These are phyloP conservation scores for Haliclystus octoradiatus DNA, from an alignment of 30 jellyfish, hydroid and myxozoan species.

Conservation along the genomic window DNA sequence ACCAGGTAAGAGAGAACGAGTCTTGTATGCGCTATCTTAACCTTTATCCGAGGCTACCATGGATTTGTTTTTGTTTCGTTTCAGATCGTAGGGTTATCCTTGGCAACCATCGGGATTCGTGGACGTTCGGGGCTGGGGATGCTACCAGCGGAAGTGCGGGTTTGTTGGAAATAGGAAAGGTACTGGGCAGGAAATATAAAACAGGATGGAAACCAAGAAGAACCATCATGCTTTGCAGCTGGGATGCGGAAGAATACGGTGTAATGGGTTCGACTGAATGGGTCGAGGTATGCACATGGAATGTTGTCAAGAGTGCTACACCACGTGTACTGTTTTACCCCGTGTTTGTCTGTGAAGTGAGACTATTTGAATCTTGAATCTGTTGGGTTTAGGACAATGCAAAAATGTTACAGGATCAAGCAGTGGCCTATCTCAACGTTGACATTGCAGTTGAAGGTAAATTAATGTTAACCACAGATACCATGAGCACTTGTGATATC, in stretches of 20 bases:
- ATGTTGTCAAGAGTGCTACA: not conserved
- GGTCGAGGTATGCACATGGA: not conserved
- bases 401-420: slow-evolving; percentile 46
- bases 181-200: slow-evolving; percentile 41
- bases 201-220: slow-evolving; percentile 43
- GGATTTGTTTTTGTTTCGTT: not conserved
- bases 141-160: slow-evolving; percentile 97
- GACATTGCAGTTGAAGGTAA: slow-evolving; percentile 83
- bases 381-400: slow-evolving; percentile 79
- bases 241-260: slow-evolving; percentile 41
- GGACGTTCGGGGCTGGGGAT: slow-evolving; percentile 97
- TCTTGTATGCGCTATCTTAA: not conserved
- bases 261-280: not conserved
- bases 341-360: too few species aligned
- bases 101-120: slow-evolving; percentile 97
- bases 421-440: slow-evolving; percentile 57
- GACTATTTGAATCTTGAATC: too few species aligned
- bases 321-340: not conserved
- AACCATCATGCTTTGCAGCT: slow-evolving; percentile 38
- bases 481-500: too few species aligned
- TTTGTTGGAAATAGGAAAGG: slow-evolving; percentile 70
- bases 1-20: slow-evolving; percentile 65
- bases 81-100: slow-evolving; percentile 78
- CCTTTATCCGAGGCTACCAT: not conserved
- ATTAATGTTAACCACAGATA: too few species aligned